These are phyloP conservation scores for Neuroterus valhalla DNA, from an alignment of 1,140 invertebrate genomes.

Conservation along the genomic window DNA sequence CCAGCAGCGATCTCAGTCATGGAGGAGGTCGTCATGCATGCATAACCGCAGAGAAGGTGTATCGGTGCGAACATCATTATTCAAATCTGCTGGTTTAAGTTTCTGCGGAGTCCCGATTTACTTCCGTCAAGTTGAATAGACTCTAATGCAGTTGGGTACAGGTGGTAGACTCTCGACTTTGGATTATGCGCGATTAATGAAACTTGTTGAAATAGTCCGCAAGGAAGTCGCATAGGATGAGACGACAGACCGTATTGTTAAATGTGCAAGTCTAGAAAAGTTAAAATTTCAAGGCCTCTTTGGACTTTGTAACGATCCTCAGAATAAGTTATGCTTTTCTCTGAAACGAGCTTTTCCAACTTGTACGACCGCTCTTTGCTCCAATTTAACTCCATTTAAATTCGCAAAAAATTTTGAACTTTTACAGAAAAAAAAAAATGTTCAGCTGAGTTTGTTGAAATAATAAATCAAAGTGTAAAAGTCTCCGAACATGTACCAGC, in stretches of 20 bases:
- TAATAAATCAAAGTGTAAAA: too few relatives aligned
- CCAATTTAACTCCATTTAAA: too few relatives aligned
- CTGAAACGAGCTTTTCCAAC: background rate
- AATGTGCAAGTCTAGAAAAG: background rate
- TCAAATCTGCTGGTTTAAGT: conserved; percentile 53
- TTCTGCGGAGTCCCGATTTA: conserved; percentile 41
- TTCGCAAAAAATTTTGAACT: too few relatives aligned
- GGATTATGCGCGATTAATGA: conserved; percentile 44
- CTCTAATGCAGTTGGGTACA: conserved; percentile 35
- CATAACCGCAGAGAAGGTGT: conserved; percentile 49
- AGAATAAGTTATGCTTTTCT: background rate
- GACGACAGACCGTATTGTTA: conserved; percentile 1
- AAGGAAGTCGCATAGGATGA: conserved; percentile 1
- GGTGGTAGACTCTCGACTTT: conserved; percentile 26
- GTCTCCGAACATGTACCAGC: too few relatives aligned
- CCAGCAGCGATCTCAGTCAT: conserved; percentile 3
- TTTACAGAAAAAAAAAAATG: too few relatives aligned
- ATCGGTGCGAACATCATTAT: conserved; percentile 49
- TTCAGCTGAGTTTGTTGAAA: too few relatives aligned
- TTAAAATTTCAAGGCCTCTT: background rate
- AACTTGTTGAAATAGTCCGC: conserved; percentile 44
- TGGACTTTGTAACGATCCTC: background rate
- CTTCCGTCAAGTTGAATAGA: conserved; percentile 45
- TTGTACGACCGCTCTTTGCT: too few relatives aligned
- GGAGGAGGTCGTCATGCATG: conserved; percentile 39